A percentile compares a stretch with the other conserved stretches of the same genome.
These are phyloP conservation scores for Malurus leucopterus DNA, from an alignment of 2,797 vertebrate species.

Conservation along the genomic window DNA sequence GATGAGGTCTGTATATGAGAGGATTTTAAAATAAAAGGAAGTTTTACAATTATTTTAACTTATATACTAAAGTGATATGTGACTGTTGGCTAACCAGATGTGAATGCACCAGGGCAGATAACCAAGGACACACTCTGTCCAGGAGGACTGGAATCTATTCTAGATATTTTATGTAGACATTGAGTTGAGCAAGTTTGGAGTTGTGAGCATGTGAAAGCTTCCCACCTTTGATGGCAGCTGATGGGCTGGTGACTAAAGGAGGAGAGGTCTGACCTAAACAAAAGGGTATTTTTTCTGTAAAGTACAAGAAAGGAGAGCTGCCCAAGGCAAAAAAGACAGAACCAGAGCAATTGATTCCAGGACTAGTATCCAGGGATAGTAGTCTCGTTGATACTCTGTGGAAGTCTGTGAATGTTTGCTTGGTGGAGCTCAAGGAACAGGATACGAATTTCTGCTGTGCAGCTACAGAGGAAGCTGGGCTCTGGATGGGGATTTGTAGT, in stretches of 20 bases:
- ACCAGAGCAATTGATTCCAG: neutral
- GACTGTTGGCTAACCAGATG: neutral
- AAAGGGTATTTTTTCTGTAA: neutral
- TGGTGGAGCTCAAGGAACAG: neutral
- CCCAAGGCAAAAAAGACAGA: neutral
- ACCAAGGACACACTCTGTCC: neutral
- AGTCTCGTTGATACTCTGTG: neutral
- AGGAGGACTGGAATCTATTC: neutral
- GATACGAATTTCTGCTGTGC: neutral
- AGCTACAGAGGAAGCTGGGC: neutral
- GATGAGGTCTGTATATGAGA: neutral
- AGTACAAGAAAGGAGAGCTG: neutral
- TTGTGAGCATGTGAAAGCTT: neutral
- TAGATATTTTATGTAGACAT: fast-evolving
- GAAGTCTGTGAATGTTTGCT: neutral
- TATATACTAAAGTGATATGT: neutral
- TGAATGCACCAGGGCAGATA: neutral
- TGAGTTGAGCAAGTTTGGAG: neutral
- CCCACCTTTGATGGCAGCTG: neutral
- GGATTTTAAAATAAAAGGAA: neutral
- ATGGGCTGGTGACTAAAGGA: neutral
- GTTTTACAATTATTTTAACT: neutral
- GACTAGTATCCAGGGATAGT: neutral
- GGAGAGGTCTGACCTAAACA: neutral
- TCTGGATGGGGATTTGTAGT: neutral